Evolutionary conservation across 2,113 vertebrate species (phyloP).

Genomic region (Probosciger aterrimus): DNA sequence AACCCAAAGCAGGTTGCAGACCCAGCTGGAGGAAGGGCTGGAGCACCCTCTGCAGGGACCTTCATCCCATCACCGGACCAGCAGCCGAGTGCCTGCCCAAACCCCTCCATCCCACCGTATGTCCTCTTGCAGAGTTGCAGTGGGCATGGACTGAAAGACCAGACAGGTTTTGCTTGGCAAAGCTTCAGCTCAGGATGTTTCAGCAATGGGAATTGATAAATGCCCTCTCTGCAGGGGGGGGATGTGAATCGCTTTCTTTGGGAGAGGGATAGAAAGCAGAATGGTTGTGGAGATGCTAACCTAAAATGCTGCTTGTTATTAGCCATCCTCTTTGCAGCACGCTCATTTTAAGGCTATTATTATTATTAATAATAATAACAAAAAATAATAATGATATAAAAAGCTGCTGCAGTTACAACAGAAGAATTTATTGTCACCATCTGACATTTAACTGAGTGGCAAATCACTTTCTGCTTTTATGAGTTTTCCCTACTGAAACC

Average conservation of each 20-base stretch:
- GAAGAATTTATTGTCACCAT: neutral
- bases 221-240: neutral
- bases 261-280: neutral
- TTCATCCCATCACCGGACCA: neutral
- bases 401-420: neutral
- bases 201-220: neutral
- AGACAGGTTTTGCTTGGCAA: neutral
- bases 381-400: neutral
- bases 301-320: neutral
- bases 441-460: neutral
- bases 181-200: neutral
- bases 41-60: constrained; percentile 65
- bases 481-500: neutral
- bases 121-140: fast-evolving
- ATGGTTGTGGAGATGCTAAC: neutral
- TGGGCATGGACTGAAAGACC: neutral
- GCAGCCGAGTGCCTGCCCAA: neutral
- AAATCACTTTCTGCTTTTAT: neutral
- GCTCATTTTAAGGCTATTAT: neutral
- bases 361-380: neutral
- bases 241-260: fast-evolving
- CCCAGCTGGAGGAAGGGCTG: neutral
- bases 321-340: neutral
- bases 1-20: neutral
- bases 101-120: fast-evolving